phyloP scores from a whole-genome alignment of 2,888 invertebrate species.

The Cactoblastis cactorum region DNA sequence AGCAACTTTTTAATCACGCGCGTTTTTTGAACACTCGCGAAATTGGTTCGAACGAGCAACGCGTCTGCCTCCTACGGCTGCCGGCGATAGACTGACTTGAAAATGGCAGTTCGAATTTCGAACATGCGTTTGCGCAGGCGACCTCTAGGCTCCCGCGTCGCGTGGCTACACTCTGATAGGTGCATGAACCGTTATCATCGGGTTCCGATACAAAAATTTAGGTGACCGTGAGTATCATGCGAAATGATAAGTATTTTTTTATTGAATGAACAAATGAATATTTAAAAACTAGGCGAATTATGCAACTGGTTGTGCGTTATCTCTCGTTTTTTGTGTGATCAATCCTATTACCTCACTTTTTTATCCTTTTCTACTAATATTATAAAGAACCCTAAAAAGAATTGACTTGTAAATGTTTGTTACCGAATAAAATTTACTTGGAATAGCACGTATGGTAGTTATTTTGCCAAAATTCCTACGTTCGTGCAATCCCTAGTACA shows the following conservation, averaged over 20 bases:
- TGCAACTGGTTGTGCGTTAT: background rate
- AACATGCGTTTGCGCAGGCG: constrained; percentile 36
- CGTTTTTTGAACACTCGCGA: constrained; percentile 36
- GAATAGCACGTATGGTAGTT: too few relatives aligned
- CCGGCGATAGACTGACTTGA: constrained; percentile 26
- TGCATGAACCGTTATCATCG: constrained; percentile 45
- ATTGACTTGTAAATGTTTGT: too few relatives aligned
- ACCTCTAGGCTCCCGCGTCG: constrained; percentile 31
- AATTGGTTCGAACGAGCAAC: constrained; percentile 18
- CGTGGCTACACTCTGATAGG: constrained; percentile 31
- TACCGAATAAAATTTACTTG: too few relatives aligned
- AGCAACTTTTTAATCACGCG: too few relatives aligned
- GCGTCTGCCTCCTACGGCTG: constrained; percentile 20
- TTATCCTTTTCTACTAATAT: too few relatives aligned
- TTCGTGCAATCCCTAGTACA: too few relatives aligned
- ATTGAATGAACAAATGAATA: background rate
- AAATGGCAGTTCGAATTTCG: constrained; percentile 19
- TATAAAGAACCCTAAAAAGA: too few relatives aligned
- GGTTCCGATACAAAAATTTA: constrained; percentile 20
- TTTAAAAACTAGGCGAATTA: background rate
- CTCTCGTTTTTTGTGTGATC: background rate
- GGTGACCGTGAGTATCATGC: constrained; percentile 6
- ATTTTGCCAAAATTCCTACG: too few relatives aligned
- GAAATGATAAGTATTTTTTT: background rate
- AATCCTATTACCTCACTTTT: background rate